Conservation (phyloP, 2,797 vertebrate species). For the Trachurus trachurus region DNA sequence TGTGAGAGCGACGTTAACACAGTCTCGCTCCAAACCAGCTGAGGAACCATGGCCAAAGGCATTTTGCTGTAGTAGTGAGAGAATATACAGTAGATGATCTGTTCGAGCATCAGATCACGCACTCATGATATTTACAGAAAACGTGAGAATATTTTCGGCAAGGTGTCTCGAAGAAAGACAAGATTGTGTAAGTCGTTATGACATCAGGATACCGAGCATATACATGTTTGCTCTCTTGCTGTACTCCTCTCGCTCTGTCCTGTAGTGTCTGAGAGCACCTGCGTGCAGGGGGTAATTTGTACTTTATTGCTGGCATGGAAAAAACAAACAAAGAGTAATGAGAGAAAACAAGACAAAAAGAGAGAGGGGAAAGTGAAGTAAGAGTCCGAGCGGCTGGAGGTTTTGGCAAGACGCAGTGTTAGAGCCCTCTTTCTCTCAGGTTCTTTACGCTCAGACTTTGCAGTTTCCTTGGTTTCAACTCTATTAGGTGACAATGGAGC, state of each 20-base stretch:
- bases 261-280: constrained; percentile 32
- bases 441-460: constrained; percentile 62
- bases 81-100: constrained; percentile 27
- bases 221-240: neutral
- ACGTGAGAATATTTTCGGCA: constrained; percentile 16
- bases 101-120: constrained; percentile 22
- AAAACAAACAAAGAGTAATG: constrained; percentile 61
- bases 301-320: constrained; percentile 59
- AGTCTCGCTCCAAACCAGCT: constrained; percentile 21
- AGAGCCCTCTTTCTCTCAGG: constrained; percentile 55
- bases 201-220: neutral
- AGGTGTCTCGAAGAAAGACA: constrained; percentile 19
- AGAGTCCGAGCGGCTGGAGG: constrained; percentile 71
- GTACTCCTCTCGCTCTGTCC: neutral
- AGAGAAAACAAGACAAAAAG: constrained; percentile 57
- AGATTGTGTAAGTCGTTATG: neutral
- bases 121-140: constrained; percentile 4
- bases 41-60: constrained; percentile 37
- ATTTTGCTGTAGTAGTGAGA: constrained; percentile 22
- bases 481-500: constrained; percentile 80
- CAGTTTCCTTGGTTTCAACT: constrained; percentile 81
- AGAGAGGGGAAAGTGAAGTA: constrained; percentile 7
- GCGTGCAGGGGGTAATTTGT: constrained; percentile 54
- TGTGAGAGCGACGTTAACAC: constrained; percentile 30
- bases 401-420: constrained; percentile 68